These are phyloP conservation scores for Cyrtodaria siliqua DNA, from an alignment of 2,888 invertebrate genomes.

Conservation along the genomic window DNA sequence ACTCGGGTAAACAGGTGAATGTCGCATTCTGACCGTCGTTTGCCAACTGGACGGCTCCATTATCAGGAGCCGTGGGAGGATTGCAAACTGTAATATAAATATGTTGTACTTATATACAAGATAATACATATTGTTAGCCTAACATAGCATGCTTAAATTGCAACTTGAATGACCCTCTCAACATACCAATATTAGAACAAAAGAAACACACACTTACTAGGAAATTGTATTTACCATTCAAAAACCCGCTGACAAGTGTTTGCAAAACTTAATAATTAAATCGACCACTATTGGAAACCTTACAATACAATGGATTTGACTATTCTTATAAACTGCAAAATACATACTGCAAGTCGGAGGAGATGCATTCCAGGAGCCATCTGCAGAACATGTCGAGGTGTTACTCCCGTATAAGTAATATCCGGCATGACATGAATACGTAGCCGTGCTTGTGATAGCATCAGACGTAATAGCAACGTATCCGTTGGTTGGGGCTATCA, in stretches of 20 bases:
- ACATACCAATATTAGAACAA: too few species aligned
- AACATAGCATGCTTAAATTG: too few species aligned
- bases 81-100: constrained; percentile 53
- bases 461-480: constrained; percentile 25
- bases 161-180: too few species aligned
- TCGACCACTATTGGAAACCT: too few species aligned
- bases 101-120: too few species aligned
- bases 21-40: constrained; percentile 26
- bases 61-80: constrained; percentile 24
- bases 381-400: constrained; percentile 17
- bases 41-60: constrained; percentile 43
- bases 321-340: too few species aligned
- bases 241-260: neutral
- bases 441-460: constrained; percentile 27
- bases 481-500: constrained; percentile 40
- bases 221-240: too few species aligned
- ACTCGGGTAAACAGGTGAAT: constrained; percentile 41
- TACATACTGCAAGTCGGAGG: constrained; percentile 50
- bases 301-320: too few species aligned
- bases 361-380: constrained; percentile 39
- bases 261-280: neutral
- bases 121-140: too few species aligned
- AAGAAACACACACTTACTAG: too few species aligned
- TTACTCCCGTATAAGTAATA: constrained; percentile 34
- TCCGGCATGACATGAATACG: constrained; percentile 34